Conservation (phyloP, 2,113 vertebrate genomes). For the Merops nubicus region DNA sequence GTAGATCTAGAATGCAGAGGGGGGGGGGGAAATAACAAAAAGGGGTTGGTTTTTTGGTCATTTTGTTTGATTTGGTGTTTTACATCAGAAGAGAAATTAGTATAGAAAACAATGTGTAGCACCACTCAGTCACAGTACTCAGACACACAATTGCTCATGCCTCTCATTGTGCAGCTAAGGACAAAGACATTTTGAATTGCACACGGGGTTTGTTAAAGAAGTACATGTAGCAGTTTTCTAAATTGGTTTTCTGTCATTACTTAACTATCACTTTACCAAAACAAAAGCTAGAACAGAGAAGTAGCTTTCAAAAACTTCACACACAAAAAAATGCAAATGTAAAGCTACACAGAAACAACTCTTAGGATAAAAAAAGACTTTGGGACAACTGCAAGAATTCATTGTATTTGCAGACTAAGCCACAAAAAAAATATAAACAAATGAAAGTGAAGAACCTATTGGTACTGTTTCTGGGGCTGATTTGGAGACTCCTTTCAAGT, state of each 20-base stretch:
- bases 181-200: not conserved
- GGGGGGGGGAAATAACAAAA: not conserved
- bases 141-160: not conserved
- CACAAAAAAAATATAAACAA: not conserved
- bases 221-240: not conserved
- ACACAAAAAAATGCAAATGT: not conserved
- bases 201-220: not conserved
- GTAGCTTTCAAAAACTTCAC: not conserved
- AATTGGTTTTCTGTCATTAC: not conserved
- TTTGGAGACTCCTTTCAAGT: not conserved
- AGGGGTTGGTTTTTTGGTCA: not conserved
- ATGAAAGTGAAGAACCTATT: not conserved
- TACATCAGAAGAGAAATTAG: not conserved
- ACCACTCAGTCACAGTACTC: not conserved
- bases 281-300: not conserved
- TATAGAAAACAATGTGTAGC: not conserved
- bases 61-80: not conserved
- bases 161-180: not conserved
- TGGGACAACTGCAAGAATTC: not conserved
- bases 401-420: not conserved
- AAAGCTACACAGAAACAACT: not conserved
- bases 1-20: slow-evolving; percentile 70
- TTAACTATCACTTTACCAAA: not conserved
- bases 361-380: not conserved
- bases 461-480: not conserved